Evolutionary conservation across 2,113 vertebrate species (phyloP).

Genomic region (Anhinga rufa): DNA sequence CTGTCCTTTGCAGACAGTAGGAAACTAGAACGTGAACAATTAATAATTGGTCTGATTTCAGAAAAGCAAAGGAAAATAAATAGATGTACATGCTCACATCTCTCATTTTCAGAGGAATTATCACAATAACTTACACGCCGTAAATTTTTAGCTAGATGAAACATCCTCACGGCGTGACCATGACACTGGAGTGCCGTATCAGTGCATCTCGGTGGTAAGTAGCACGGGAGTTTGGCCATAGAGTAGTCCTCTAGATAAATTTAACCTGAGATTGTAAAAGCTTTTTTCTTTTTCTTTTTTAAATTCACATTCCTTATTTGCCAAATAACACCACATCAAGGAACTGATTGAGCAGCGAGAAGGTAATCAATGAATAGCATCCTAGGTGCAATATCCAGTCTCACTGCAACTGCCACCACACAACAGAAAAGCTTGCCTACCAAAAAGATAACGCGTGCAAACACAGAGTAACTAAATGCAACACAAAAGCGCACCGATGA

Average conservation of each 20-base stretch:
- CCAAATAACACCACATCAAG: not conserved
- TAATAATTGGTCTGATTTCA: not conserved
- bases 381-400: not conserved
- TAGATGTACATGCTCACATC: not conserved
- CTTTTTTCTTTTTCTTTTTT: too few relatives aligned
- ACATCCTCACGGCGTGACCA: not conserved
- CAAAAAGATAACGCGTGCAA: not conserved
- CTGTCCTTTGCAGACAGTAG: not conserved
- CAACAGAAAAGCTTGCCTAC: not conserved
- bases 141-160: not conserved
- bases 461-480: not conserved
- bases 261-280: not conserved
- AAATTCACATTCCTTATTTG: not conserved
- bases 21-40: not conserved
- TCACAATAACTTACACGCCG: not conserved
- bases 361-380: not conserved
- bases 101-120: not conserved
- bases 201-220: too few relatives aligned
- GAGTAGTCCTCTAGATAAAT: not conserved
- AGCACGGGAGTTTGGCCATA: not conserved
- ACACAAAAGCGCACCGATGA: not conserved
- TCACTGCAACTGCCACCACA: not conserved
- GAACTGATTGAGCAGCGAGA: not conserved
- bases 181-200: not conserved
- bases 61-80: not conserved